Evolutionary conservation across 2,113 vertebrate genomes (phyloP).

Genomic region (Alligator mississippiensis): DNA sequence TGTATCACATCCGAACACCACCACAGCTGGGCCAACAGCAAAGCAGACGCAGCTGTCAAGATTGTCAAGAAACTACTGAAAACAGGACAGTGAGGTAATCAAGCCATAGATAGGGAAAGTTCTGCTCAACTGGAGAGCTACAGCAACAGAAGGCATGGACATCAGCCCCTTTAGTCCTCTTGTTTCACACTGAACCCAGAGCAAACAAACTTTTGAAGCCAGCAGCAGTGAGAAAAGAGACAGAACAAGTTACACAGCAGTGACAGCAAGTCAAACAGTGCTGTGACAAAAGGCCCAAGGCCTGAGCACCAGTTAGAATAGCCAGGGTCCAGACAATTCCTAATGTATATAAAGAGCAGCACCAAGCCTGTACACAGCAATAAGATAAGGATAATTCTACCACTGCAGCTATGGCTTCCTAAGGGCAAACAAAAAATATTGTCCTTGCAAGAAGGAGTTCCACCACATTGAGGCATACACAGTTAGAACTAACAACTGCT

Average conservation of each 20-base stretch:
- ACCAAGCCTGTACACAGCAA: neutral
- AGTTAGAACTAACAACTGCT: neutral
- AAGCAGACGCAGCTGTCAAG: fast-evolving
- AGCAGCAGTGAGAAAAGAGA: neutral
- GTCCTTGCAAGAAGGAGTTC: constrained; percentile 39
- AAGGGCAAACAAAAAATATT: constrained; percentile 59
- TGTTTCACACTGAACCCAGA: neutral
- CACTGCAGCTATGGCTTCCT: constrained; percentile 46
- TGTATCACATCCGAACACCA: too few relatives aligned
- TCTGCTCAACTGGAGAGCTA: neutral
- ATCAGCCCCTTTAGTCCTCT: neutral
- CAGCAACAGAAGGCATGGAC: neutral
- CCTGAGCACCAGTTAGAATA: neutral
- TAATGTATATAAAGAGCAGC: neutral
- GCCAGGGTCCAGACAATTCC: fast-evolving
- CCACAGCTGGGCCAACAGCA: neutral
- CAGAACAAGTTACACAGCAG: neutral
- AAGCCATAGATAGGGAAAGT: neutral
- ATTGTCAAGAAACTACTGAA: neutral
- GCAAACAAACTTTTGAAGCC: neutral
- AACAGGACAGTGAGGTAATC: fast-evolving
- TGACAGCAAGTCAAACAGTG: fast-evolving
- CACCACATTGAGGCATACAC: constrained; percentile 42
- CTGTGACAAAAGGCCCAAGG: neutral
- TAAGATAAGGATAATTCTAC: neutral